Evolutionary conservation across 2,113 vertebrate genomes (phyloP), one percentile per base, ranked within the genome.

Genomic region (Sorex araneus): DNA sequence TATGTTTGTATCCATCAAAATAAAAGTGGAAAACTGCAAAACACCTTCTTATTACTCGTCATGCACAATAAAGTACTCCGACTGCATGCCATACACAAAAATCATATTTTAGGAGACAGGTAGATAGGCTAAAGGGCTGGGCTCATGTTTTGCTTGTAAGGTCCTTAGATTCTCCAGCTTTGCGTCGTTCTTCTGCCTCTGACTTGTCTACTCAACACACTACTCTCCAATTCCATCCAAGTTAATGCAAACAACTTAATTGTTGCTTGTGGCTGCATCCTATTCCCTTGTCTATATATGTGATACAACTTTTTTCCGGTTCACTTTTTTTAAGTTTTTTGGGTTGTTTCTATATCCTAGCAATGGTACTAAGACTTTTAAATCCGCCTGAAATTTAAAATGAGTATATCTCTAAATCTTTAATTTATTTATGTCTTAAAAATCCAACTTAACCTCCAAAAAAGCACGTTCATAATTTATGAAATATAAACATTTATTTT

Each of bases 1-100:
- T 93, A 91, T 89, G 10, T 92, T 89, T 90, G 1, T 45, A 95
- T 93, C 45, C 3, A 87, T 96, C 91, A 93, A 80, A 60, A 84
- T 90, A 79, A 91, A 93, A 84, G 67, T 28, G 64, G 70, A 93
- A 34, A 89, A 89, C 21, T 92, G 50, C 4, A 92, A 81, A 89
- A 78, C 47, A 45, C 16, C 73, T 89, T 84, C 21, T 54, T 60
- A 86, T 84, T 89, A 27, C 21, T 50, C 94, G 67, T 69, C 32
- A 92, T 81, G 32, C 27, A 92, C 28, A 4, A 84, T 36, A 19
- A 93, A 81, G 8, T 87, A 47, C 21, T 77, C 76, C 50, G 19
- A 83, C 32, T 78, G 12, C 30, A 60, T 23, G 18, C 2, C 64
- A 12, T 79, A 76, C 40, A 82, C 80, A 90, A 94, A 94, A 83